phyloP scores from a whole-genome alignment of 1,140 invertebrate species.

The Aplysia californica region DNA sequence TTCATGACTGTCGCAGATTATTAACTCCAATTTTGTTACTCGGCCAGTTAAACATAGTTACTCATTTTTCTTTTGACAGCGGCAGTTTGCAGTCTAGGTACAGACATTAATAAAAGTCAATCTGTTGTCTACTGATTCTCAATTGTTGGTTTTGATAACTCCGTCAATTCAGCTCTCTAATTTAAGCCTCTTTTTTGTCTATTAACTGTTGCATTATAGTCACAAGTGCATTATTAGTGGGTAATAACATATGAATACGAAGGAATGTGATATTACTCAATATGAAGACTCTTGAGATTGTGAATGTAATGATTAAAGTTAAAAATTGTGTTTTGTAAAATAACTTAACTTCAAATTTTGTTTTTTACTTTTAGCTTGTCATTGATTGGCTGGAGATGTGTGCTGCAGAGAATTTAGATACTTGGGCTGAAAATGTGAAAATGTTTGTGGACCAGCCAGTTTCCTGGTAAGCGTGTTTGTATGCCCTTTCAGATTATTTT shows the following conservation, averaged over 20 bases:
- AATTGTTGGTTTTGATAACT: too few species aligned
- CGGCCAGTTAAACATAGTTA: too few species aligned
- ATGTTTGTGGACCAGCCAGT: slow-evolving; percentile 82
- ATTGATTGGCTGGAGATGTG: slow-evolving; percentile 94
- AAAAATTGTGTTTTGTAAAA: neutral
- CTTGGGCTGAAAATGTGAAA: slow-evolving; percentile 74
- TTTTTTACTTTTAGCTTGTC: slow-evolving; percentile 71
- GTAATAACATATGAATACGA: neutral
- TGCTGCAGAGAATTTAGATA: slow-evolving; percentile 75
- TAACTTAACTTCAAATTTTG: neutral
- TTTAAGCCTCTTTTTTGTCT: too few species aligned
- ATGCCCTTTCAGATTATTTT: neutral
- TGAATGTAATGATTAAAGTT: neutral
- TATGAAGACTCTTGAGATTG: neutral
- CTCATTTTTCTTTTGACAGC: neutral
- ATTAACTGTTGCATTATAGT: too few species aligned
- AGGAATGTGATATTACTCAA: neutral
- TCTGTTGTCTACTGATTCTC: too few species aligned
- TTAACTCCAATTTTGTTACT: too few species aligned
- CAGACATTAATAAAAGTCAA: neutral
- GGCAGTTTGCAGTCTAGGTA: neutral
- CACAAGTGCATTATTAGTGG: neutral
- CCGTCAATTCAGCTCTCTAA: neutral
- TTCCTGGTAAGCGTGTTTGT: slow-evolving; percentile 73
- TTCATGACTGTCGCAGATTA: too few species aligned